Conservation (phyloP, 2,113 vertebrate genomes). For the sheep (Ovis aries) region DNA sequence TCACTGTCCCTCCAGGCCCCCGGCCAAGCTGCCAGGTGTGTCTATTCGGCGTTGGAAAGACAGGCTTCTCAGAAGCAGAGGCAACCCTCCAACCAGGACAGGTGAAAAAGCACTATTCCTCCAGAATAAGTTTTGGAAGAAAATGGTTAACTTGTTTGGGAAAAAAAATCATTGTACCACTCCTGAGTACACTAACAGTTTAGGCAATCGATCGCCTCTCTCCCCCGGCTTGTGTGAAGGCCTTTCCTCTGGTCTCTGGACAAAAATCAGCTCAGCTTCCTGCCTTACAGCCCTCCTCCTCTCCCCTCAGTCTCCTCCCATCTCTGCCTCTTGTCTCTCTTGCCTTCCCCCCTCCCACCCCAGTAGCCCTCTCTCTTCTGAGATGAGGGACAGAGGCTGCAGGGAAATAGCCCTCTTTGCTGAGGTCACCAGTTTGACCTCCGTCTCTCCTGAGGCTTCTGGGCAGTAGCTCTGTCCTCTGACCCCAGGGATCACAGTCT, state of each 20-base stretch:
- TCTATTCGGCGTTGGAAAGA: fast-evolving
- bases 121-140: not conserved
- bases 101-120: not conserved
- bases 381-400: not conserved
- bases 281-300: fast-evolving
- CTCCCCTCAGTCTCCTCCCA: not conserved
- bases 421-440: not conserved
- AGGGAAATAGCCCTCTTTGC: not conserved
- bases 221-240: not conserved
- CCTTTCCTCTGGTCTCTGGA: fast-evolving
- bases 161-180: not conserved
- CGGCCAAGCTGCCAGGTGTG: fast-evolving
- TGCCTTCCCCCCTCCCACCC: fast-evolving
- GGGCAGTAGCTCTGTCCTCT: too few species aligned
- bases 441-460: fast-evolving
- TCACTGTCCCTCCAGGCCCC: too few species aligned
- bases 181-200: not conserved
- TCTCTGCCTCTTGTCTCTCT: fast-evolving
- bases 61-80: not conserved
- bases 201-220: too few species aligned
- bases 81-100: not conserved
- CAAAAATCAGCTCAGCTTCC: not conserved
- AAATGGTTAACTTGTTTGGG: not conserved
- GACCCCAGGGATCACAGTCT: not conserved
- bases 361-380: not conserved